phyloP scores from a whole-genome alignment of 2,888 invertebrate species.

The Drosophila limbata region DNA sequence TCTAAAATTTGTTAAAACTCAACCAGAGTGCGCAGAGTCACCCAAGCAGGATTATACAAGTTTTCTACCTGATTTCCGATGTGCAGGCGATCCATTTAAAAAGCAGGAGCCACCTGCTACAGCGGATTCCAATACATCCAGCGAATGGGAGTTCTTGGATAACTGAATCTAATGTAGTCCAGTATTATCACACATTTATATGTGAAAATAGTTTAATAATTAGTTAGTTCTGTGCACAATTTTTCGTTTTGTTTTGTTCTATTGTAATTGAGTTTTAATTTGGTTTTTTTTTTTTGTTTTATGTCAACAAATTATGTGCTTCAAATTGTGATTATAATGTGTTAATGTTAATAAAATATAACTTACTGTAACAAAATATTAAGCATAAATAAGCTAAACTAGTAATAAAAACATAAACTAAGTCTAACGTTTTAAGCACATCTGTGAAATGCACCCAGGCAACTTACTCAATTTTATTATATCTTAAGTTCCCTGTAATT shows the following conservation, averaged over 20 bases:
- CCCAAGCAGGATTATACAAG: constrained; percentile 66
- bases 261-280: constrained; percentile 5
- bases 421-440: constrained; percentile 16
- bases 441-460: constrained; percentile 29
- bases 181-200: constrained; percentile 42
- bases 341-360: constrained; percentile 47
- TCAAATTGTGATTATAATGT: constrained; percentile 57
- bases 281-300: neutral
- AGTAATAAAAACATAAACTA: constrained; percentile 5
- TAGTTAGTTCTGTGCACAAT: constrained; percentile 15
- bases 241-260: constrained; percentile 15
- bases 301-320: constrained; percentile 35
- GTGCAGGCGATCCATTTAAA: constrained; percentile 67
- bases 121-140: constrained; percentile 77
- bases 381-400: constrained; percentile 14
- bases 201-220: constrained; percentile 5
- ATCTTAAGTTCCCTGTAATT: neutral
- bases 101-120: constrained; percentile 50
- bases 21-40: constrained; percentile 41
- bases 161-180: constrained; percentile 61
- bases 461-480: constrained; percentile 14
- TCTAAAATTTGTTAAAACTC: constrained; percentile 68
- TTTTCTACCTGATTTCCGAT: constrained; percentile 78
- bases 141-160: constrained; percentile 85
- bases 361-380: constrained; percentile 17